These are phyloP conservation scores for Podarcis siculus DNA, from an alignment of 2,797 vertebrate species.

Conservation along the genomic window DNA sequence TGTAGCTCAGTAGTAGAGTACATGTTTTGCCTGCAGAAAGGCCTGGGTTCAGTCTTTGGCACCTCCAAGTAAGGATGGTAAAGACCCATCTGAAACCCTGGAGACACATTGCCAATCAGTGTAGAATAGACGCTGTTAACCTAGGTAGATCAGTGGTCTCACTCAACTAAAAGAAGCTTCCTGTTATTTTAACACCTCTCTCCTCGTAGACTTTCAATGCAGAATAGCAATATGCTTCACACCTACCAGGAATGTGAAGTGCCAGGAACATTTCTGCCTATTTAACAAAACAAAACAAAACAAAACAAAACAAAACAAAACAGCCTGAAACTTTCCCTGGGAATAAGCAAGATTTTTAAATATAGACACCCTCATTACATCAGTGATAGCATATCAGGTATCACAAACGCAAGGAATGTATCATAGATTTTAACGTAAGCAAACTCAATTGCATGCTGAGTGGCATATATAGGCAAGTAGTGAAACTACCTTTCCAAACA, in stretches of 20 bases:
- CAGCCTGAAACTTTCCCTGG: background rate
- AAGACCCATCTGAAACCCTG: background rate
- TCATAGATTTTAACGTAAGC: background rate
- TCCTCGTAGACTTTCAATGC: background rate
- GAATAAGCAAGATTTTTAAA: background rate
- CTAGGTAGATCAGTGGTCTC: background rate
- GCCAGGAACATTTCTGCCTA: background rate
- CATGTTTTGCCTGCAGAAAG: background rate
- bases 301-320: background rate
- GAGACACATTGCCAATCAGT: background rate
- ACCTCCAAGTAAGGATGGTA: background rate
- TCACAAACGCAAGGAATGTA: background rate
- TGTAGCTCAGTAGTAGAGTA: background rate
- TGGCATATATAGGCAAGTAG: background rate
- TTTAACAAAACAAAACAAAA: background rate
- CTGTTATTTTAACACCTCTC: background rate
- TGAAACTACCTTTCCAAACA: background rate
- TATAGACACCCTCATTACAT: background rate
- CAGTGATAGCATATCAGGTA: background rate
- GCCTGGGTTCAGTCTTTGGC: background rate
- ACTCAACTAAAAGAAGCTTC: no score
- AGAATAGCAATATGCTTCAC: background rate
- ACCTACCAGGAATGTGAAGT: background rate
- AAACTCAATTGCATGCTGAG: background rate
- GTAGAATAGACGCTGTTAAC: no score